Percentiles rank a stretch among this genome's conserved stretches.
phyloP scores from a whole-genome alignment of 2,888 invertebrate genomes.

The Caenorhabditis panamensis region DNA sequence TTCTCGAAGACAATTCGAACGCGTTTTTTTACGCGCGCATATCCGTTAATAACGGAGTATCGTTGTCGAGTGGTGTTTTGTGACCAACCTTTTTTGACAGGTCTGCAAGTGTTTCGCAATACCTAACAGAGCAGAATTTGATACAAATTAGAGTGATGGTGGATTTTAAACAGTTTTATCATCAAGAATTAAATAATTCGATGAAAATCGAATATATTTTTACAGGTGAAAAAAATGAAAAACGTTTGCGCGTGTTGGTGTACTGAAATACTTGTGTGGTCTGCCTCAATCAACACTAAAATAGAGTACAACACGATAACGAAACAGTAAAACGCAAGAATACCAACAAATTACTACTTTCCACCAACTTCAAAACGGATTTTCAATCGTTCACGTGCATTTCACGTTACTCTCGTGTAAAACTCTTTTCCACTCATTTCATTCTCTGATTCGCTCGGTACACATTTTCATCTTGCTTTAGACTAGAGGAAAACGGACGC shows the following conservation, averaged over 20 bases:
- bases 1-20: too few species aligned
- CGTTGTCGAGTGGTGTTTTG: too few species aligned
- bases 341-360: background rate
- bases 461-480: background rate
- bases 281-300: slow-evolving; percentile 9
- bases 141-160: background rate
- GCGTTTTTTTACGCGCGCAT: too few species aligned
- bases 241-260: background rate
- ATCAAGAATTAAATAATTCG: too few species aligned
- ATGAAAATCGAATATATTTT: too few species aligned
- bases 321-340: slow-evolving; percentile 3
- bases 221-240: too few species aligned
- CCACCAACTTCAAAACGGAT: background rate
- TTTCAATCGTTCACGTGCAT: background rate
- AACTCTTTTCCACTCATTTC: background rate
- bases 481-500: background rate
- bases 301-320: slow-evolving; percentile 46
- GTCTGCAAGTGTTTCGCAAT: background rate
- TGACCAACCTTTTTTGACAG: too few species aligned
- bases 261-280: slow-evolving; percentile 11
- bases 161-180: too few species aligned
- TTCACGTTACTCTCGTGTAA: slow-evolving; percentile 11
- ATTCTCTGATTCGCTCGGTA: background rate
- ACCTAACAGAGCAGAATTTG: background rate
- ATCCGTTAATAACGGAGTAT: background rate